Conservation (phyloP, 2,888 invertebrate species). For the Parascotia fuliginaria region DNA sequence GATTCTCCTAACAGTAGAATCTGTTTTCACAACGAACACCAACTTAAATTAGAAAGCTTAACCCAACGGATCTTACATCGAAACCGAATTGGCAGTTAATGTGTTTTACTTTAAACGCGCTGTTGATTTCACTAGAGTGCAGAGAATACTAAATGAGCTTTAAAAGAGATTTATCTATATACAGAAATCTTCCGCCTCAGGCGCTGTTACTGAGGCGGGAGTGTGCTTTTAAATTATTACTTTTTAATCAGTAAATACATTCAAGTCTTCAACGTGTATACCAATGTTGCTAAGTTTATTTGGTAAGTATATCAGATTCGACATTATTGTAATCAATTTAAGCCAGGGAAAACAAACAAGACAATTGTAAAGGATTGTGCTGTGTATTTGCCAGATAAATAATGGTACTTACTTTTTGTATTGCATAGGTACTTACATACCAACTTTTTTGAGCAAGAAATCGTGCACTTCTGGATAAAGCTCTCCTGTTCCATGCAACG, state of each 20-base stretch:
- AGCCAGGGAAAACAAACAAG: too few relatives aligned
- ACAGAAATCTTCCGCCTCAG: neutral
- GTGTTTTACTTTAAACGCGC: slow-evolving; percentile 54
- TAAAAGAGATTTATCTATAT: slow-evolving; percentile 27
- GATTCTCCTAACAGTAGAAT: slow-evolving; percentile 62
- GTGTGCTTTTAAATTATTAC: neutral
- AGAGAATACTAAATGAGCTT: slow-evolving; percentile 37
- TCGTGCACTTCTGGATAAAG: too few relatives aligned
- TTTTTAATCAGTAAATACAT: neutral
- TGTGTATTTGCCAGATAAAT: too few relatives aligned
- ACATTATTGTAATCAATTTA: too few relatives aligned
- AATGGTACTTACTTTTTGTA: too few relatives aligned
- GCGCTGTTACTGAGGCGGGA: neutral
- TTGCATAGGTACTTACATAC: too few relatives aligned
- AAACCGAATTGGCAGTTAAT: slow-evolving; percentile 64
- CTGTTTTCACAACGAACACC: slow-evolving; percentile 76
- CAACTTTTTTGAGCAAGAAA: too few relatives aligned
- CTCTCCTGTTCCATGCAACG: too few relatives aligned
- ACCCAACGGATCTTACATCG: slow-evolving; percentile 65
- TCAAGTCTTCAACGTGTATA: too few relatives aligned
- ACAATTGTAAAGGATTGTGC: too few relatives aligned
- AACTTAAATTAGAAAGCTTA: slow-evolving; percentile 82
- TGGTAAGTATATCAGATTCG: too few relatives aligned
- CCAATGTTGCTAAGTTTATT: too few relatives aligned
- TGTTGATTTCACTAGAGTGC: slow-evolving; percentile 44